Percentiles rank a stretch among this genome's conserved stretches.
Conservation (phyloP, 2,113 vertebrate genomes). For the Thermophis baileyi region DNA sequence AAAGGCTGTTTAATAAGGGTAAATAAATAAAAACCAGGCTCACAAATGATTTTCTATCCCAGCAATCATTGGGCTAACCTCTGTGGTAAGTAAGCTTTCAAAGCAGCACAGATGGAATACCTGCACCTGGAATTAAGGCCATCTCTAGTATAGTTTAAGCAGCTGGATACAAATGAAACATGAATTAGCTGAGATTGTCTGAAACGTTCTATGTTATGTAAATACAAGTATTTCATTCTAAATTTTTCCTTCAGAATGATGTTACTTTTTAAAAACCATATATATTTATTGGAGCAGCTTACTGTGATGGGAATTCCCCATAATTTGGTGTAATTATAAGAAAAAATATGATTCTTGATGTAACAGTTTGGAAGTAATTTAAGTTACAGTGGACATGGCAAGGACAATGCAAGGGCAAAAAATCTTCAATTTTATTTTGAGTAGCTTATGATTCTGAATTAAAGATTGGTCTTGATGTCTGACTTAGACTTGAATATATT, state of each 20-base stretch:
- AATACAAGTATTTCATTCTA: conserved; percentile 42
- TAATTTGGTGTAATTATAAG: conserved; percentile 59
- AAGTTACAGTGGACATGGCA: conserved; percentile 62
- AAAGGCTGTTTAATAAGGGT: conserved; percentile 75
- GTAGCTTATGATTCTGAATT: conserved; percentile 67
- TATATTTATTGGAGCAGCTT: conserved; percentile 52
- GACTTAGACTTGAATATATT: conserved; percentile 44
- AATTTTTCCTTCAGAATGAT: neutral
- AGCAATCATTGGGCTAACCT: conserved; percentile 69
- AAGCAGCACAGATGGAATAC: conserved; percentile 66
- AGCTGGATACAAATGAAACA: conserved; percentile 64
- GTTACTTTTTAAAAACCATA: conserved; percentile 21
- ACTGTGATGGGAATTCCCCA: conserved; percentile 61
- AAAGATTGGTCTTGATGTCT: conserved; percentile 33
- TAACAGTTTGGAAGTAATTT: conserved; percentile 75
- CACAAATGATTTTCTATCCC: conserved; percentile 76
- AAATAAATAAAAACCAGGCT: conserved; percentile 73
- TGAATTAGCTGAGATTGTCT: conserved; percentile 44
- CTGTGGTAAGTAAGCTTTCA: conserved; percentile 67
- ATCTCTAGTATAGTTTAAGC: conserved; percentile 62
- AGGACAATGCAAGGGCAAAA: conserved; percentile 65
- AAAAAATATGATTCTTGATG: conserved; percentile 67
- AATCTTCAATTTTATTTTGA: conserved; percentile 56
- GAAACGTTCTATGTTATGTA: conserved; percentile 47
- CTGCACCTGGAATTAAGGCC: conserved; percentile 65